Conservation (phyloP, 2,113 vertebrate genomes). For the Halcyon malimbica region DNA sequence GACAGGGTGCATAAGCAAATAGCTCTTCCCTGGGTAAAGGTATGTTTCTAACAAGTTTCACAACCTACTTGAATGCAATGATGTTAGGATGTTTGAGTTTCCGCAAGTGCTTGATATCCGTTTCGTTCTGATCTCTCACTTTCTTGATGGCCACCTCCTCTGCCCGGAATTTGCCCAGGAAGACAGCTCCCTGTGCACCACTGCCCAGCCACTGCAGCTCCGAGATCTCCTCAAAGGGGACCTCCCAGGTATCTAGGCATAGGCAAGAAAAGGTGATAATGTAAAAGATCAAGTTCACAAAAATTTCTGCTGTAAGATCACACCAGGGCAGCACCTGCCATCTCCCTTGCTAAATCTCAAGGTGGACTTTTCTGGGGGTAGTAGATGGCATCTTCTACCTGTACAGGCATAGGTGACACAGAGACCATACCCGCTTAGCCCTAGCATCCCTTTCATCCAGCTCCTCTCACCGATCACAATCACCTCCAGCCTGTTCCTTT, state of each 20-base stretch:
- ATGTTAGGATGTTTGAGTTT: slow-evolving; percentile 98
- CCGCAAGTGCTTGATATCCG: slow-evolving; percentile 95
- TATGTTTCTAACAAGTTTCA: background rate
- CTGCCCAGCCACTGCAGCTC: slow-evolving; percentile 99
- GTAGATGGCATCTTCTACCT: background rate
- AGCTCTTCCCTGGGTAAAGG: background rate
- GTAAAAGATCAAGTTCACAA: background rate
- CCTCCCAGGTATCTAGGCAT: slow-evolving; percentile 94
- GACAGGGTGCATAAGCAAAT: rapidly evolving
- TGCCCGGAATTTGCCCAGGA: slow-evolving; percentile 92
- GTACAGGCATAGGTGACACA: background rate
- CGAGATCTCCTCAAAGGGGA: slow-evolving; percentile 97
- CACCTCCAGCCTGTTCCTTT: background rate
- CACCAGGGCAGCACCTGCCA: background rate
- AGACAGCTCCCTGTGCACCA: slow-evolving; percentile 95
- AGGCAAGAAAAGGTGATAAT: background rate
- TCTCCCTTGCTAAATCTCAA: background rate
- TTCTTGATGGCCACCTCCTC: slow-evolving; percentile 99
- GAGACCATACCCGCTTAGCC: rapidly evolving
- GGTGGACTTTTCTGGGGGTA: background rate
- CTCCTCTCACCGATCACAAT: background rate
- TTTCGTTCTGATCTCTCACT: slow-evolving; percentile 97
- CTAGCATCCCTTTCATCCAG: background rate
- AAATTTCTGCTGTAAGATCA: background rate
- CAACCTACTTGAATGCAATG: slow-evolving; percentile 95